These are phyloP conservation scores for Grammomys surdaster DNA, from an alignment of 2,113 vertebrate genomes.

Conservation along the genomic window DNA sequence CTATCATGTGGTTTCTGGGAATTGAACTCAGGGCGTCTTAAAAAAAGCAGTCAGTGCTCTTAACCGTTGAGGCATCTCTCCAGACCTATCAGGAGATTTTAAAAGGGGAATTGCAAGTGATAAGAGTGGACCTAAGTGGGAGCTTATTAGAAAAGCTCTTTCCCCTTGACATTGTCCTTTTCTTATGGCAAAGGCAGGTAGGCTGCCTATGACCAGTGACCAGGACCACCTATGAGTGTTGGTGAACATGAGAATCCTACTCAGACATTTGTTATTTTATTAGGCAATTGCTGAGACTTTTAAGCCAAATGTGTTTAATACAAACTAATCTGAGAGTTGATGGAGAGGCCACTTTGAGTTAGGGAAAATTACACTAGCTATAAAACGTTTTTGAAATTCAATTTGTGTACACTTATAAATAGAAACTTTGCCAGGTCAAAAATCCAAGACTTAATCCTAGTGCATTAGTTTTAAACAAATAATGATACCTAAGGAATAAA, in stretches of 20 bases:
- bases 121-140: not conserved
- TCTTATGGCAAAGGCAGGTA: not conserved
- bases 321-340: not conserved
- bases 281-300: constrained; percentile 45
- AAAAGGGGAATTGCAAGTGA: not conserved
- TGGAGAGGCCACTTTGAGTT: not conserved
- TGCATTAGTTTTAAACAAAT: not conserved
- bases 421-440: constrained; percentile 2
- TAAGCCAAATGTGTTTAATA: constrained; percentile 44
- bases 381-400: not conserved
- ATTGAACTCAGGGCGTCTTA: no score
- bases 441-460: not conserved
- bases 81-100: not conserved
- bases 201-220: not conserved
- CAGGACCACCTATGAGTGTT: not conserved
- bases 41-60: no score
- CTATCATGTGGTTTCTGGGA: no score
- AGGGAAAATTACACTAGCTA: constrained; percentile 25
- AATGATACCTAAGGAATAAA: not conserved
- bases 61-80: no score
- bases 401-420: not conserved
- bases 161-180: not conserved
- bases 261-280: constrained; percentile 44
- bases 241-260: not conserved
- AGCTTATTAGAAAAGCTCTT: not conserved